Conservation (phyloP, 1,140 invertebrate genomes). For the Whitmania pigra region DNA sequence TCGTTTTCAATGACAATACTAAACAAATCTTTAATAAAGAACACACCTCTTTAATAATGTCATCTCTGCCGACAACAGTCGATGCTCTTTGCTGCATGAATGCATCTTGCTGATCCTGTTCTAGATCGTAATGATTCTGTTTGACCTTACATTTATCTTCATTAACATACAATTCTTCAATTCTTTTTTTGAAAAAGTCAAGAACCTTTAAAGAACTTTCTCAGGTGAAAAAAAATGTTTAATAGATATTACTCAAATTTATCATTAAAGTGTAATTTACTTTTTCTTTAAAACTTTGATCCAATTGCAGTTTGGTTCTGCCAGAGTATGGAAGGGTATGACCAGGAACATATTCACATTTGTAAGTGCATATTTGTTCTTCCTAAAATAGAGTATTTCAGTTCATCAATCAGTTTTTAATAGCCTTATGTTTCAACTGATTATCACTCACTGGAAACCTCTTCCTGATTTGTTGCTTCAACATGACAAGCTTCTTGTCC, state of each 20-base stretch:
- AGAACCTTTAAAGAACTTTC: constrained; percentile 14
- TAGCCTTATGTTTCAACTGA: too few relatives aligned
- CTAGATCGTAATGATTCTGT: neutral
- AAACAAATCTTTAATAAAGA: too few relatives aligned
- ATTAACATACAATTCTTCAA: constrained; percentile 19
- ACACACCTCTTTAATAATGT: constrained; percentile 19
- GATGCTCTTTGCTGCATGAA: constrained; percentile 24
- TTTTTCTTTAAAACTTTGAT: constrained; percentile 14
- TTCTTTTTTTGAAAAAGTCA: constrained; percentile 23
- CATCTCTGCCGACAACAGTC: constrained; percentile 20
- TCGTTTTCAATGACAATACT: too few relatives aligned
- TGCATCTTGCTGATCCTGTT: constrained; percentile 19
- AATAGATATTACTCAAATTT: neutral
- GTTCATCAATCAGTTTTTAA: too few relatives aligned
- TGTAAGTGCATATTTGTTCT: neutral
- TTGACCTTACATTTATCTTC: constrained; percentile 11
- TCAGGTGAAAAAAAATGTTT: neutral
- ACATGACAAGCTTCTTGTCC: constrained; percentile 16
- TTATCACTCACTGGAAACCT: constrained; percentile 20
- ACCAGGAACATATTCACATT: constrained; percentile 11
- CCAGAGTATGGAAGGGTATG: neutral
- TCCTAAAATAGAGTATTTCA: too few relatives aligned
- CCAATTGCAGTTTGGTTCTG: constrained; percentile 4
- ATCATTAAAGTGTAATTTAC: neutral
- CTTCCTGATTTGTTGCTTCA: constrained; percentile 16